Conservation (phyloP, 2,113 vertebrate genomes). For the Tragelaphus imberbis region DNA sequence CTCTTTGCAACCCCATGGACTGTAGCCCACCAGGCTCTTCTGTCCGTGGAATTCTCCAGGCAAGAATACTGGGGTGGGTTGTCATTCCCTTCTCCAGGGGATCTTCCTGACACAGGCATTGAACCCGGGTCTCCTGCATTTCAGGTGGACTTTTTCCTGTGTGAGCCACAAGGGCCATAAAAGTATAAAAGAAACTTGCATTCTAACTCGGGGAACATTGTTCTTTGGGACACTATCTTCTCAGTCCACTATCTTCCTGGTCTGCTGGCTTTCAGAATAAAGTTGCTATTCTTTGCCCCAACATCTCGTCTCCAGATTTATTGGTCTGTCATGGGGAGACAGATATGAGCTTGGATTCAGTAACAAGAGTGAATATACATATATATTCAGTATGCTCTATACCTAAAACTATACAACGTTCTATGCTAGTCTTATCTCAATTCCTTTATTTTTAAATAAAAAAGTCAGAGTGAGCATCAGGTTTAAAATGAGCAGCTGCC, state of each 20-base stretch:
- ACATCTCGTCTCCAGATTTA: neutral
- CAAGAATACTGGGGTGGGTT: neutral
- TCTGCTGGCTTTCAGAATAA: neutral
- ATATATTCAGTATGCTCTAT: no score
- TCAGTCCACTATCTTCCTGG: neutral
- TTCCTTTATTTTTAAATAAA: neutral
- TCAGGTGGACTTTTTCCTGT: neutral
- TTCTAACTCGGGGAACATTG: neutral
- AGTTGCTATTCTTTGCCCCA: neutral
- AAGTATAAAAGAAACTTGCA: neutral
- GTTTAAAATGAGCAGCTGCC: neutral
- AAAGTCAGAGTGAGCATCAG: neutral
- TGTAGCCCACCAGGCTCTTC: neutral
- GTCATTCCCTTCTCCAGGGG: neutral
- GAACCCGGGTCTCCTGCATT: neutral
- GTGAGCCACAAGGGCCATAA: neutral
- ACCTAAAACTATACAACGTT: neutral
- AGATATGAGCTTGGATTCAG: neutral
- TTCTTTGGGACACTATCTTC: neutral
- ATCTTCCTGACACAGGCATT: neutral
- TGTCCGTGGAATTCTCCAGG: neutral
- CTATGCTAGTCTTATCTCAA: neutral
- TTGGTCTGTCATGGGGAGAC: neutral
- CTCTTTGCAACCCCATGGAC: neutral
- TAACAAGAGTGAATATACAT: neutral